Percentiles rank a stretch among this genome's conserved stretches.
These are phyloP conservation scores for Leucania comma DNA, from an alignment of 2,888 invertebrate genomes.

Conservation along the genomic window DNA sequence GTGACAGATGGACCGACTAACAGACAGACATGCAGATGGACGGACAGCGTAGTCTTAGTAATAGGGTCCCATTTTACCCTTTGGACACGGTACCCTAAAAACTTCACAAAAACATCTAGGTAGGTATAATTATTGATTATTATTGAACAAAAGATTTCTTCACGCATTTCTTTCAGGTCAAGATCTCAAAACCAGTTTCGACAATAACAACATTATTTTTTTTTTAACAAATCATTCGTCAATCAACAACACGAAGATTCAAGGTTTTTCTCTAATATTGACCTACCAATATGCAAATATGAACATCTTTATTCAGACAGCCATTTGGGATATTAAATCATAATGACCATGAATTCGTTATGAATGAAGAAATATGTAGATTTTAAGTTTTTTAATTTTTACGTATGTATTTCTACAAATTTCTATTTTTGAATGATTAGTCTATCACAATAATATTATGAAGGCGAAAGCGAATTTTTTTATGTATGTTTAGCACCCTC, in stretches of 20 bases:
- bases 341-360: constrained; percentile 23
- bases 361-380: constrained; percentile 16
- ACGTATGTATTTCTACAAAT: neutral
- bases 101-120: too few relatives aligned
- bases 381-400: neutral
- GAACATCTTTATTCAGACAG: constrained; percentile 25
- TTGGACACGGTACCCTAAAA: too few relatives aligned
- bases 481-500: too few relatives aligned
- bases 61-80: too few relatives aligned
- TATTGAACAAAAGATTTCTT: constrained; percentile 8
- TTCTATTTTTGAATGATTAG: neutral
- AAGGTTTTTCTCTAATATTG: constrained; percentile 33
- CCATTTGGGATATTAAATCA: neutral
- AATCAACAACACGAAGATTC: constrained; percentile 17
- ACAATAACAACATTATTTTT: constrained; percentile 8
- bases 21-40: too few relatives aligned
- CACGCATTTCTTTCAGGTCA: constrained; percentile 31
- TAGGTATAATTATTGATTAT: neutral
- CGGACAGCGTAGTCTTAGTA: too few relatives aligned
- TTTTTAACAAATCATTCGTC: constrained; percentile 27
- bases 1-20: too few relatives aligned
- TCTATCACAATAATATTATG: too few relatives aligned
- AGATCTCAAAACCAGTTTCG: constrained; percentile 36
- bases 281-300: constrained; percentile 13
- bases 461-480: too few relatives aligned